phyloP scores from a whole-genome alignment of 2,113 vertebrate species.

The Limnothrissa miodon region DNA sequence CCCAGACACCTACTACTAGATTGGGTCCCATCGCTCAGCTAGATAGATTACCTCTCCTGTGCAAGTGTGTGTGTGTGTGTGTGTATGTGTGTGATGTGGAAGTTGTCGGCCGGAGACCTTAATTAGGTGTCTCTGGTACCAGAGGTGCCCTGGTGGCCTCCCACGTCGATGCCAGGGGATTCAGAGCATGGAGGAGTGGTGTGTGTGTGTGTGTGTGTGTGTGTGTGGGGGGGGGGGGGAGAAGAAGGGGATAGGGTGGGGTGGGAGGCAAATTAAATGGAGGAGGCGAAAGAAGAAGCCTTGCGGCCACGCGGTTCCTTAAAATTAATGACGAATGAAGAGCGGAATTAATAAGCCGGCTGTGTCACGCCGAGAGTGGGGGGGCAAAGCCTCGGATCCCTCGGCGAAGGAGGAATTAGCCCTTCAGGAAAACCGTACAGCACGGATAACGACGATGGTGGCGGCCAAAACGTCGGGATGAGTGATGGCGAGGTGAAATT shows the following conservation, averaged over 20 bases:
- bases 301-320: conserved; percentile 7
- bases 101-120: conserved; percentile 1
- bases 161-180: background rate
- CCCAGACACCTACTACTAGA: background rate
- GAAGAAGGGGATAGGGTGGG: background rate
- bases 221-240: background rate
- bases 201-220: no score
- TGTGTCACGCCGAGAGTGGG: background rate
- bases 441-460: background rate
- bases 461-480: background rate
- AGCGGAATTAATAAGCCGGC: conserved; percentile 25
- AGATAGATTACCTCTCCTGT: background rate
- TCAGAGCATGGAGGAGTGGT: background rate
- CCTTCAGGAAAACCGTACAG: background rate
- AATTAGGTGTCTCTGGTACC: conserved; percentile 12
- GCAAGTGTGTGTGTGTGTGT: background rate
- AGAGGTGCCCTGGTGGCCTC: background rate
- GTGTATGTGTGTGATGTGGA: background rate
- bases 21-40: background rate
- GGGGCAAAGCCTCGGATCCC: background rate
- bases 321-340: conserved; percentile 46
- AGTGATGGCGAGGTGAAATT: conserved; percentile 26
- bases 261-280: conserved; percentile 6
- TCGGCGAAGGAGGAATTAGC: conserved; percentile 7
- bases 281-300: background rate